Base-by-base conservation (phyloP, 1,140 invertebrate species). In the Macrostomum lignano region DNA sequence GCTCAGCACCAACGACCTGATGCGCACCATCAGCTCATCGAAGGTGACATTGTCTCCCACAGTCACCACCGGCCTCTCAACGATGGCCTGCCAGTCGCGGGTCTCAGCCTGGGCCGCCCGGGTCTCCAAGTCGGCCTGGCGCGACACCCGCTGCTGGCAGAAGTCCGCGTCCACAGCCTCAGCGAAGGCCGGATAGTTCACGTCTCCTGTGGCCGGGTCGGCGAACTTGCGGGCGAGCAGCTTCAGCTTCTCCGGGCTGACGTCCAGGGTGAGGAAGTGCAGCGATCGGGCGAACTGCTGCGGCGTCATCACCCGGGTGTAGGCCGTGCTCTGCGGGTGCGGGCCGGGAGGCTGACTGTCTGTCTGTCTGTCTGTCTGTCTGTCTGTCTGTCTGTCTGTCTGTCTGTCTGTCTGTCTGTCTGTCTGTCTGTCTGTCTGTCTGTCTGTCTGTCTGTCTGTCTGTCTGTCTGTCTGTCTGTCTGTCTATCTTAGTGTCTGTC, bases 181-280 rank as follows among this genome's bases (percentile, higher is more conserved):
- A 14, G 54, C 50, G 47, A 56, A 58, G 6, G 49, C 48, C 25
- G 55, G 50, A 42, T 58, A 58, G 38, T 58, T 55, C 23, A 58
- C 44, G 38, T 58, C 53, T 7, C 52, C 53, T 31, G 44, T 48
- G 3, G 41, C 40, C 24, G 46, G 45, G 36, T 55, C 55, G 36
- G 46, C 43, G 46, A 56, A 58, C 43, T 54, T 58, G 23, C 38
- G 31, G 31, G 44, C 41, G 14, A 58, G 35, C 21, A 58, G 38
- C 28, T 50, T 50, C 13, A 55, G 41, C 25, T 56, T 51, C 37
- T 49, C 44, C n/a, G 39, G 33, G 6, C 37, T 38, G 6, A 56
- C 45, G 42, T 54, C 48, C 9, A 58, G 38, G 20, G 42, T 43
- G 11, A 58, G 39, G 39, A 55, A 56, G 31, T 54, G 52, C 14